Conservation (phyloP, 2,113 vertebrate species). For the Labeo catla region DNA sequence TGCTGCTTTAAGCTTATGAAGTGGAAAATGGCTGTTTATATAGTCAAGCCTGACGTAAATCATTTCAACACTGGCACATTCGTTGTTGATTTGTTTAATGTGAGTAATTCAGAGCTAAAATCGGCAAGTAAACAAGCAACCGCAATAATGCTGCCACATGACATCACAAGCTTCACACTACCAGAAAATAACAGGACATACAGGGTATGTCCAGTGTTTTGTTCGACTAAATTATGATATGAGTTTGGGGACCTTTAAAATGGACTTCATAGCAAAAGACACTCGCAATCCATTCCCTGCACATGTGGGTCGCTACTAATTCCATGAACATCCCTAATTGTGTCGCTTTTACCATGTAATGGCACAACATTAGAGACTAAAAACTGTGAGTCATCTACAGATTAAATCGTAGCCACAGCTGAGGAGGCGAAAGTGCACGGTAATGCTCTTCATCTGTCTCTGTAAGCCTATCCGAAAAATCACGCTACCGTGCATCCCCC, state of each 20-base stretch:
- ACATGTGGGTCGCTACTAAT: not conserved
- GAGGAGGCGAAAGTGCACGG: constrained; percentile 20
- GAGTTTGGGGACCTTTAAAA: constrained; percentile 13
- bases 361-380: constrained; percentile 44
- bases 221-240: not conserved
- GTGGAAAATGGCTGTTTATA: constrained; percentile 11
- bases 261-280: not conserved
- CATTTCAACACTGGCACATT: constrained; percentile 9
- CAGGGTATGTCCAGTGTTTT: not conserved
- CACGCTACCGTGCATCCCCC: constrained; percentile 29
- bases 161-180: not conserved
- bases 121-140: not conserved
- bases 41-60: constrained; percentile 10
- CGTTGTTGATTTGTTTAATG: constrained; percentile 13
- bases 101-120: constrained; percentile 4
- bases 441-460: constrained; percentile 47
- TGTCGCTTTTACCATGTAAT: constrained; percentile 27
- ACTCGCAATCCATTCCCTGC: not conserved
- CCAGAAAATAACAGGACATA: constrained; percentile 1
- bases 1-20: not conserved
- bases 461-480: constrained; percentile 16
- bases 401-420: constrained; percentile 33
- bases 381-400: constrained; percentile 29
- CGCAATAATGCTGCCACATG: not conserved
- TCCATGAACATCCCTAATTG: constrained; percentile 35